Evolutionary conservation across 1,140 invertebrate species (phyloP).

Genomic region (Caerostris extrusa): DNA sequence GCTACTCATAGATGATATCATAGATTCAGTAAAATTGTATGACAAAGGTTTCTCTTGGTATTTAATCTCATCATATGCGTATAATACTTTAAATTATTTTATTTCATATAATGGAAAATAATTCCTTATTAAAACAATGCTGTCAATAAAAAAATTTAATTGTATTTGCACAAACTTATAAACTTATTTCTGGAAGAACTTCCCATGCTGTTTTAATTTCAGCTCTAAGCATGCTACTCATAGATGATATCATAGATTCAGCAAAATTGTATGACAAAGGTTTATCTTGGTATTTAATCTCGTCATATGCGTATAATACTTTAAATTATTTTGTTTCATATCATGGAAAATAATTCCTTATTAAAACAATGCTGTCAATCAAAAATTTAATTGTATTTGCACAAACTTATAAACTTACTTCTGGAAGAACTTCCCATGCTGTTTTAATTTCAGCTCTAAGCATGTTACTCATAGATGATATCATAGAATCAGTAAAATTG

Average conservation of each 20-base stretch:
- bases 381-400: background rate
- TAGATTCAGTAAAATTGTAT: slow-evolving; percentile 52
- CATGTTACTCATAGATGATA: slow-evolving; percentile 53
- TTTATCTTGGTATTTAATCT: background rate
- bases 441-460: slow-evolving; percentile 46
- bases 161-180: background rate
- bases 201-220: slow-evolving; percentile 60
- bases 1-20: slow-evolving; percentile 50
- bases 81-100: too few species aligned
- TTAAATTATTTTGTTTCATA: too few species aligned
- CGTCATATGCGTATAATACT: background rate
- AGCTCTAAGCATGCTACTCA: slow-evolving; percentile 54
- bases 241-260: slow-evolving; percentile 34
- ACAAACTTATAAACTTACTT: slow-evolving; percentile 16
- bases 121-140: background rate
- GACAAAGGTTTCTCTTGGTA: background rate
- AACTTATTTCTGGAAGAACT: slow-evolving; percentile 45
- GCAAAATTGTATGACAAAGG: slow-evolving; percentile 14
- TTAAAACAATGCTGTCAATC: background rate
- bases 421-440: slow-evolving; percentile 51
- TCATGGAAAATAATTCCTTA: background rate
- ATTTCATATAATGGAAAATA: too few species aligned
- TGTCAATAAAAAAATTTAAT: background rate
- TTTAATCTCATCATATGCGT: background rate
- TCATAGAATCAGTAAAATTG: slow-evolving; percentile 56